phyloP scores from a whole-genome alignment of 2,888 invertebrate genomes.

The Beris chalybata region DNA sequence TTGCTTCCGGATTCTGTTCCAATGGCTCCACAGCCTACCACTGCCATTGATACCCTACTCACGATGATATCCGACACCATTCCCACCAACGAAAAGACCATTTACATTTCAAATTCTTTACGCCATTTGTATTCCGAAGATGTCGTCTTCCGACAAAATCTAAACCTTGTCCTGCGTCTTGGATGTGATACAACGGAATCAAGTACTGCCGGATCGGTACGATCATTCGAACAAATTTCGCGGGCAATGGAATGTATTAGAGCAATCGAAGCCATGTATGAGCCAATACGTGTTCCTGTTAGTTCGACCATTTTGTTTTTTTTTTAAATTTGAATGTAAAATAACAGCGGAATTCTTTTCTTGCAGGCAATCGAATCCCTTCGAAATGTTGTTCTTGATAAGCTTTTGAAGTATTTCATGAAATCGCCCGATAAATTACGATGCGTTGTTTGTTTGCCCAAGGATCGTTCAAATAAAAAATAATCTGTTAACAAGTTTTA shows the following conservation, averaged over 20 bases:
- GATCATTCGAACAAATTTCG: conserved; percentile 21
- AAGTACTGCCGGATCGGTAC: conserved; percentile 4
- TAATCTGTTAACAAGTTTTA: no score
- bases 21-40: background rate
- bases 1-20: background rate
- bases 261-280: conserved; percentile 15
- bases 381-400: conserved; percentile 4
- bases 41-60: background rate
- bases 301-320: conserved; percentile 1
- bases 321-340: no score
- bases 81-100: background rate
- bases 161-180: conserved; percentile 11
- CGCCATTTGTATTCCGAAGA: conserved; percentile 1
- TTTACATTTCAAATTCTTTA: background rate
- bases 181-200: background rate
- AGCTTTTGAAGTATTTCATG: conserved; percentile 21
- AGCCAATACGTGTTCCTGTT: conserved; percentile 12
- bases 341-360: no score
- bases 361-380: conserved; percentile 19
- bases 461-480: conserved; percentile 12
- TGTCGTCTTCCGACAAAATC: conserved; percentile 16
- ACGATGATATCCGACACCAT: background rate
- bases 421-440: conserved; percentile 22
- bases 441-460: conserved; percentile 23
- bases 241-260: conserved; percentile 26